Percentiles rank a stretch among this genome's conserved stretches.
These are phyloP conservation scores for Peromyscus eremicus DNA, from an alignment of 2,797 vertebrate genomes.

Conservation along the genomic window DNA sequence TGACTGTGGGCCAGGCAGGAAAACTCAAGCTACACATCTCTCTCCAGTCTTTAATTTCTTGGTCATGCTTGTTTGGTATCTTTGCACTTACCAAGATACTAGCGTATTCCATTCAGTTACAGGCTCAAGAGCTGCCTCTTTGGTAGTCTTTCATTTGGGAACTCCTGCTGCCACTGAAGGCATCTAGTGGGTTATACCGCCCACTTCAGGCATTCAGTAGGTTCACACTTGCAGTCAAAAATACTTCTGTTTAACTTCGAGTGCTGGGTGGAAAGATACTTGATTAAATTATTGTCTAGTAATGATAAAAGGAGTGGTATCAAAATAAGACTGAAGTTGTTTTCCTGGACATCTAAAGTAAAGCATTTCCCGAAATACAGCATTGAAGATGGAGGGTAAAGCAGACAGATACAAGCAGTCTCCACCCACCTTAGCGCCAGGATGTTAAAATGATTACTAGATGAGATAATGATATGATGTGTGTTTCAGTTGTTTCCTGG, in stretches of 20 bases:
- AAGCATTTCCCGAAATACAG: background rate
- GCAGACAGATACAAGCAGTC: background rate
- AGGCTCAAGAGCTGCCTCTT: background rate
- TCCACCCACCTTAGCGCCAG: background rate
- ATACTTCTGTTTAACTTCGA: background rate
- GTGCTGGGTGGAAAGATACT: background rate
- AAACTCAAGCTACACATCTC: no score
- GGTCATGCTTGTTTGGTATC: background rate
- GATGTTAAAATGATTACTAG: background rate
- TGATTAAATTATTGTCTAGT: background rate
- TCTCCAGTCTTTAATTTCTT: background rate
- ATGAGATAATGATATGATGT: background rate
- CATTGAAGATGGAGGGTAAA: background rate
- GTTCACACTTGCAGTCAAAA: background rate
- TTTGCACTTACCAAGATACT: background rate
- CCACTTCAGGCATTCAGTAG: background rate
- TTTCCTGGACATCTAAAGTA: background rate
- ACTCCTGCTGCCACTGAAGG: background rate
- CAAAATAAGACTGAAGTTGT: conserved; percentile 25
- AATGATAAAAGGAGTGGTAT: background rate
- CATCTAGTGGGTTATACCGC: background rate
- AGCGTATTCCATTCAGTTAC: background rate
- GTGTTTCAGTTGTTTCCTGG: background rate
- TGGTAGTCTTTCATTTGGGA: no score
- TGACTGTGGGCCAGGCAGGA: no score